phyloP scores from a whole-genome alignment of 2,888 invertebrate species.

The Athetis lepigone region DNA sequence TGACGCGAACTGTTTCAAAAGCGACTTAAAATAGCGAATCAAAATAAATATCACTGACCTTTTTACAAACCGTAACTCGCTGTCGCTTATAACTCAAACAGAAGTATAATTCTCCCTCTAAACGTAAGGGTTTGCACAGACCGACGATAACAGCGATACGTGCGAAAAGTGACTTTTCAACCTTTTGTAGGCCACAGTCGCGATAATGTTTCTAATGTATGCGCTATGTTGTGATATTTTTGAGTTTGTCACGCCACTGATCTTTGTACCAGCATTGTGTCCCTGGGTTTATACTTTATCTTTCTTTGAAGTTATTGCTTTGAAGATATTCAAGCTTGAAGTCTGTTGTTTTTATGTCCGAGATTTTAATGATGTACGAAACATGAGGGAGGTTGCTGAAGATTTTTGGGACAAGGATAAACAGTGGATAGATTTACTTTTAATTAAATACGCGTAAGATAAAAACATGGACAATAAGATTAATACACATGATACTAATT shows the following conservation, averaged over 20 bases:
- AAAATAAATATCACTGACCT: too few relatives aligned
- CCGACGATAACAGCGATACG: slow-evolving; percentile 86
- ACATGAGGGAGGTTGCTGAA: not conserved
- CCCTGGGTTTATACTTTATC: slow-evolving; percentile 52
- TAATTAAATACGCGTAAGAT: not conserved
- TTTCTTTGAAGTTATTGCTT: slow-evolving; percentile 53
- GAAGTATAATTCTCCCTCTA: slow-evolving; percentile 78
- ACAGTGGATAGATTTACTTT: not conserved
- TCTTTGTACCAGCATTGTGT: slow-evolving; percentile 66
- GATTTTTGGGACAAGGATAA: not conserved
- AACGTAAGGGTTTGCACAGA: slow-evolving; percentile 86
- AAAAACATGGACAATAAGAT: not conserved
- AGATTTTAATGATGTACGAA: slow-evolving; percentile 14
- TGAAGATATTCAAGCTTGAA: slow-evolving; percentile 42
- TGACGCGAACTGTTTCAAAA: too few relatives aligned
- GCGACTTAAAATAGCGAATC: too few relatives aligned
- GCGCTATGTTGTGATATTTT: slow-evolving; percentile 83
- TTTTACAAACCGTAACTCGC: slow-evolving; percentile 18
- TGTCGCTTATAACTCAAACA: slow-evolving; percentile 60
- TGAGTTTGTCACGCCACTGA: slow-evolving; percentile 83
- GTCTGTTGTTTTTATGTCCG: slow-evolving; percentile 30
- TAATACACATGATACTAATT: too few relatives aligned
- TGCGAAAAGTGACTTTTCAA: slow-evolving; percentile 89
- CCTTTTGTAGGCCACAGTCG: slow-evolving; percentile 86
- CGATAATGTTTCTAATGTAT: slow-evolving; percentile 88